phyloP scores from a whole-genome alignment of 2,888 invertebrate genomes.

The Tenthredo mesomela region DNA sequence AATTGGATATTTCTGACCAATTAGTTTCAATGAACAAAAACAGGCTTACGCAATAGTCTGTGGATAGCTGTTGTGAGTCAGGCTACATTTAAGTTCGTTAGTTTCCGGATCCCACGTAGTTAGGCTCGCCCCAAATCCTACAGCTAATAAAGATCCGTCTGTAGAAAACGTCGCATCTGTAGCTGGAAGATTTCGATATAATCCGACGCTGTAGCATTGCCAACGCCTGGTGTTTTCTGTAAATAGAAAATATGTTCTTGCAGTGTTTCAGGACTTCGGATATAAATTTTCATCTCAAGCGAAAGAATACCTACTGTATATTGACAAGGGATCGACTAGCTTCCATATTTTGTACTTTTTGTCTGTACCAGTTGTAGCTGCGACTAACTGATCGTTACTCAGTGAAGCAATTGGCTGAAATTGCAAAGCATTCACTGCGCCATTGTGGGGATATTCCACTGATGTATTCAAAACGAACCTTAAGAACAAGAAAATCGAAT shows the following conservation, averaged over 20 bases:
- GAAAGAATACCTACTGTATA: slow-evolving; percentile 78
- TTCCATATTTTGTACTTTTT: slow-evolving; percentile 87
- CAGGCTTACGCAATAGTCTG: slow-evolving; percentile 76
- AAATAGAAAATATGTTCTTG: slow-evolving; percentile 59
- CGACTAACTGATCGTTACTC: slow-evolving; percentile 77
- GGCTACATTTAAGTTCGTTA: slow-evolving; percentile 81
- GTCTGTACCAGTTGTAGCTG: slow-evolving; percentile 85
- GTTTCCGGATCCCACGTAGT: slow-evolving; percentile 86
- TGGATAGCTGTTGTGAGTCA: slow-evolving; percentile 77
- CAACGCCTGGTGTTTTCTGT: slow-evolving; percentile 82
- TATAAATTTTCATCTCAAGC: not conserved
- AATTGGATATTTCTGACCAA: not conserved
- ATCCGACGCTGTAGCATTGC: slow-evolving; percentile 83
- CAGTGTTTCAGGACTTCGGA: not conserved
- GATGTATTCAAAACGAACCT: slow-evolving; percentile 87
- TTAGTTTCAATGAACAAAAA: not conserved
- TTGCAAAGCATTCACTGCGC: slow-evolving; percentile 80
- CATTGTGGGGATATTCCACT: slow-evolving; percentile 86
- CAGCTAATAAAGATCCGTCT: slow-evolving; percentile 88
- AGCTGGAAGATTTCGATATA: slow-evolving; percentile 82
- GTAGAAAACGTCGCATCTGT: slow-evolving; percentile 84
- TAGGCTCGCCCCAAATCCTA: slow-evolving; percentile 83
- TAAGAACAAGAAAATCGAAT: slow-evolving; percentile 62
- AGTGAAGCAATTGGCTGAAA: slow-evolving; percentile 80
- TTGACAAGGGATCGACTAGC: slow-evolving; percentile 80